A percentile compares a stretch with the other conserved stretches of the same genome.
Evolutionary conservation across 2,888 invertebrate genomes (phyloP).

Genomic region (Dione juno): DNA sequence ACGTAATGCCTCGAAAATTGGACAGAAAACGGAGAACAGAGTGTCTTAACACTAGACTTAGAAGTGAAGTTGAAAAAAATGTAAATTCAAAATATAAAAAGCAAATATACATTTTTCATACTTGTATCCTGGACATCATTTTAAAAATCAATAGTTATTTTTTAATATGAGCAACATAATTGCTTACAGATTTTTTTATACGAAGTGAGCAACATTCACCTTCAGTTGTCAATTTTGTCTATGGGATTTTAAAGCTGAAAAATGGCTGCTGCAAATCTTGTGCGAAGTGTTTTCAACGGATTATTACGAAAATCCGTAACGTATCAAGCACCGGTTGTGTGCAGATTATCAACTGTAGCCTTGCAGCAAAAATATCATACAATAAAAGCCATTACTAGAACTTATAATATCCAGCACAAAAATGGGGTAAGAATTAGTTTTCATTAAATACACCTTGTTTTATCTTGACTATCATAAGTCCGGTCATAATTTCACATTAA

Average conservation of each 20-base stretch:
- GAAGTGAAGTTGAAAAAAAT: no score
- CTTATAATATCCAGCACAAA: conserved; percentile 57
- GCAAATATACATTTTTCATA: neutral
- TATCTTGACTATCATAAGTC: conserved; percentile 21
- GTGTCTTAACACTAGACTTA: no score
- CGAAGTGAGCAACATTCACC: conserved; percentile 18
- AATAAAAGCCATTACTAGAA: conserved; percentile 59
- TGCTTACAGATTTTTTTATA: conserved; percentile 6
- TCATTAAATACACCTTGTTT: conserved; percentile 29
- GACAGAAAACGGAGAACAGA: no score
- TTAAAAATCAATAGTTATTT: conserved; percentile 10
- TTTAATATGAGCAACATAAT: neutral
- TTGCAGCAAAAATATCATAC: conserved; percentile 70
- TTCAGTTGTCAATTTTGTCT: conserved; percentile 48
- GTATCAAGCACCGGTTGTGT: conserved; percentile 70
- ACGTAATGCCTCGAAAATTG: no score
- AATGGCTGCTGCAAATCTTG: conserved; percentile 80
- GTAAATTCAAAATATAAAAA: no score
- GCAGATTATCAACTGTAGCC: conserved; percentile 72
- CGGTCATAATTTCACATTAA: neutral
- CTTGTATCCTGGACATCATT: neutral
- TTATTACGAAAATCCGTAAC: conserved; percentile 73
- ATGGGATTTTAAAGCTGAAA: conserved; percentile 58
- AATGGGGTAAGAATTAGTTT: conserved; percentile 66
- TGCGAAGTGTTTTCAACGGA: conserved; percentile 76